Conservation (phyloP, 1,140 invertebrate genomes). For the Macrosteles quadrilineatus region DNA sequence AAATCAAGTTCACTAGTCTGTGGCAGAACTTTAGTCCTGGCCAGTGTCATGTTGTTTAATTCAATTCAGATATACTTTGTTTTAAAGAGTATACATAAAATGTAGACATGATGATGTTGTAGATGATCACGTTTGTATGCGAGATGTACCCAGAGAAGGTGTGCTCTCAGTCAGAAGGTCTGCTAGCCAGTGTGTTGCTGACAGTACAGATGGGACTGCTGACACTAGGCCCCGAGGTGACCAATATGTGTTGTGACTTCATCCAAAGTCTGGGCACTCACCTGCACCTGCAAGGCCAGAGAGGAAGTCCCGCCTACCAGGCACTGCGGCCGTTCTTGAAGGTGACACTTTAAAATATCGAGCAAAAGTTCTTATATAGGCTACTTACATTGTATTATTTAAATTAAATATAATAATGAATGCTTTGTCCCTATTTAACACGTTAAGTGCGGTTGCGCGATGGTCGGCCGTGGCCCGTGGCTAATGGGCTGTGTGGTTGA, state of each 20-base stretch:
- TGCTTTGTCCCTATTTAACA: too few species aligned
- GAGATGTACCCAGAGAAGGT: constrained; percentile 68
- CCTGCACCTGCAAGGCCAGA: constrained; percentile 47
- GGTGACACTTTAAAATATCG: too few species aligned
- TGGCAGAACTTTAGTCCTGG: too few species aligned
- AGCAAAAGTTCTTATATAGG: constrained; percentile 29
- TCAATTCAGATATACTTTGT: too few species aligned
- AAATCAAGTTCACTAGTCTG: too few species aligned
- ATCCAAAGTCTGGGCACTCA: constrained; percentile 57
- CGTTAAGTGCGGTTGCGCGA: too few species aligned
- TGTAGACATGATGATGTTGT: constrained; percentile 42
- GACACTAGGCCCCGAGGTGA: constrained; percentile 65
- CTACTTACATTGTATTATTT: too few species aligned
- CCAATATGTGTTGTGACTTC: constrained; percentile 66
- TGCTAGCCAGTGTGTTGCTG: constrained; percentile 61
- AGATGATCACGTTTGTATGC: constrained; percentile 65
- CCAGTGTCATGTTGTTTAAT: too few species aligned
- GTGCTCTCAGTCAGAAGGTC: constrained; percentile 55
- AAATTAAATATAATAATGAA: too few species aligned
- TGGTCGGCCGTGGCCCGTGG: too few species aligned
- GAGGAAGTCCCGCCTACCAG: constrained; percentile 53
- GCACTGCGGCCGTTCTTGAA: constrained; percentile 67
- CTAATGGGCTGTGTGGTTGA: too few species aligned
- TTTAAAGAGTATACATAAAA: too few species aligned
- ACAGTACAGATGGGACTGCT: constrained; percentile 70